Evolutionary conservation across 2,797 vertebrate species (phyloP).

Genomic region (Paramormyrops hopkinsi): DNA sequence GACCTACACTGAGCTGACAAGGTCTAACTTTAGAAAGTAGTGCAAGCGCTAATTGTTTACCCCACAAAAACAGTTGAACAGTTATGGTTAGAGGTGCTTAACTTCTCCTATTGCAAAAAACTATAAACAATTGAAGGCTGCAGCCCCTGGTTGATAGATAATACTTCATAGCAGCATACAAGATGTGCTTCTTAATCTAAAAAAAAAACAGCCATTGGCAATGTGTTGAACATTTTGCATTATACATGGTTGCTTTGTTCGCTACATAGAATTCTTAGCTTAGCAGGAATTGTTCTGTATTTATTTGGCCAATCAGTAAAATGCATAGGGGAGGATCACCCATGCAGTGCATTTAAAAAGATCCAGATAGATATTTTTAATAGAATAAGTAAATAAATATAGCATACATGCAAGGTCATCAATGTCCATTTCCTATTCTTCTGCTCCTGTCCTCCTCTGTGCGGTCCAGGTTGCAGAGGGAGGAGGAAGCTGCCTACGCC

Average conservation of each 20-base stretch:
- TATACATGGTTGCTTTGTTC: background rate
- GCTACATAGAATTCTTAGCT: background rate
- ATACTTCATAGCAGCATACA: background rate
- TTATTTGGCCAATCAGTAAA: background rate
- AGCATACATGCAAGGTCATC: background rate
- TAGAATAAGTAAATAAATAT: background rate
- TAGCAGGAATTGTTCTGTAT: background rate
- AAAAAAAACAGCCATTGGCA: background rate
- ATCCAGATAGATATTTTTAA: background rate
- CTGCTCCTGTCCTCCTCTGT: background rate
- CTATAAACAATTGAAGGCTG: background rate
- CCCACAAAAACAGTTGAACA: background rate
- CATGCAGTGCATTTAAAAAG: background rate
- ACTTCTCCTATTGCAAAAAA: background rate
- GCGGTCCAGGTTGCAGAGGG: slow-evolving; percentile 78
- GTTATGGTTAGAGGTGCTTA: background rate
- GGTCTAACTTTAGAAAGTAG: background rate
- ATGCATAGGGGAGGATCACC: background rate
- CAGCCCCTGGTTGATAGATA: background rate
- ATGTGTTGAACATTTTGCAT: background rate
- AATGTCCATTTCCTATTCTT: background rate
- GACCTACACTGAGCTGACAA: background rate
- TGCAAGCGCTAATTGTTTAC: background rate
- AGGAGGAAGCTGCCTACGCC: slow-evolving; percentile 91
- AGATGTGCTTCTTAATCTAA: background rate